Conservation (phyloP, 2,797 vertebrate species). For the Furcifer pardalis region DNA sequence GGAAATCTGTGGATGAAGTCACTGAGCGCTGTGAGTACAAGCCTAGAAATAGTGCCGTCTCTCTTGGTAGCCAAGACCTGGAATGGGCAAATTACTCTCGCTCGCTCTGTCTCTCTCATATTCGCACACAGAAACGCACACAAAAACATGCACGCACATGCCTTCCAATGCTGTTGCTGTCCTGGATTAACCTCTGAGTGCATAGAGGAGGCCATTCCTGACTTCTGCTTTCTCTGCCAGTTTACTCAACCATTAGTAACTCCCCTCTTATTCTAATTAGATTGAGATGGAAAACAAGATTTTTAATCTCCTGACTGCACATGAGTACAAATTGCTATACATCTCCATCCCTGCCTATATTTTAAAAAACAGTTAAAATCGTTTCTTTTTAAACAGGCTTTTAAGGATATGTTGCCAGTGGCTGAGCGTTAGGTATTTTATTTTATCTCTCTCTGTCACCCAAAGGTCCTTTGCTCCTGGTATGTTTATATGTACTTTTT, state of each 20-base stretch:
- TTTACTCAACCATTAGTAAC: not conserved
- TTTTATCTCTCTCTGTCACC: too few species aligned
- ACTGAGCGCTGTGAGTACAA: slow-evolving; percentile 85
- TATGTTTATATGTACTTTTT: too few species aligned
- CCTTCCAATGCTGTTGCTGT: not conserved
- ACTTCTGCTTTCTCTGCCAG: fast-evolving
- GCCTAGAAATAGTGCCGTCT: fast-evolving
- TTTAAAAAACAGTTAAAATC: too few species aligned
- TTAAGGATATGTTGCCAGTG: too few species aligned
- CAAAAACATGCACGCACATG: too few species aligned
- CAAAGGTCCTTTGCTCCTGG: too few species aligned
- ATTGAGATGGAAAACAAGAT: not conserved
- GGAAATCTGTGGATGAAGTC: slow-evolving; percentile 87
- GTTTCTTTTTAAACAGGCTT: too few species aligned
- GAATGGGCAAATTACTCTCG: fast-evolving
- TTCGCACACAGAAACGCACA: too few species aligned
- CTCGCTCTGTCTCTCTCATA: too few species aligned
- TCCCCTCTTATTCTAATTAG: not conserved
- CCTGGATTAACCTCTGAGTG: not conserved
- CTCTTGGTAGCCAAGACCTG: not conserved
- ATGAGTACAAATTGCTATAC: not conserved
- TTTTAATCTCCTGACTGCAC: not conserved
- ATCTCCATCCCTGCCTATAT: too few species aligned
- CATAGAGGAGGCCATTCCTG: fast-evolving
- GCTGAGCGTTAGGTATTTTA: too few species aligned